Conservation (phyloP, 2,113 vertebrate species). For the Podiceps cristatus region DNA sequence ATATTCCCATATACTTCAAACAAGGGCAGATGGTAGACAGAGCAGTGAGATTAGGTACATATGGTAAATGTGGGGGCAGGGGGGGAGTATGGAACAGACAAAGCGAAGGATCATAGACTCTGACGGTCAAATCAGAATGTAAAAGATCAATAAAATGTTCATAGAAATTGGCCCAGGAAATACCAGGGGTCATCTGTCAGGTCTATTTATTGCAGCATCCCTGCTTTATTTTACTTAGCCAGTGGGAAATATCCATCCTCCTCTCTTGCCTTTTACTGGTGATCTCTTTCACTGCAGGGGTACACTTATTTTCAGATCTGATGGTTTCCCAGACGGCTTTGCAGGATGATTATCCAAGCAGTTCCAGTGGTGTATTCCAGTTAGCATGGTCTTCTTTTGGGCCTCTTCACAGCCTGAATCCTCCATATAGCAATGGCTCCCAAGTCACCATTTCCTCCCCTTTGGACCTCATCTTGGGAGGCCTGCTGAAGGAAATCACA, state of each 20-base stretch:
- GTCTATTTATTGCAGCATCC: constrained; percentile 38
- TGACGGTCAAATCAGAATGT: constrained; percentile 44
- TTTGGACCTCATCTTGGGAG: not conserved
- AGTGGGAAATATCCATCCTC: not conserved
- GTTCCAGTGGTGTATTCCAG: not conserved
- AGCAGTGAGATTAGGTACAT: constrained; percentile 48
- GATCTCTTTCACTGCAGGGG: constrained; percentile 5
- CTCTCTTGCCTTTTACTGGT: not conserved
- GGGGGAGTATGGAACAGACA: not conserved
- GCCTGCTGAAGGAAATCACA: not conserved
- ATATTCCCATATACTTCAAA: constrained; percentile 34
- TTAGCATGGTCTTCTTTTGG: not conserved
- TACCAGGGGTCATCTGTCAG: constrained; percentile 56
- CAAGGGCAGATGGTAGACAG: constrained; percentile 56
- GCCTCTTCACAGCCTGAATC: not conserved
- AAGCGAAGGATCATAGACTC: constrained; percentile 41
- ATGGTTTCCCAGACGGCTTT: not conserved
- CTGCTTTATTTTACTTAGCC: constrained; percentile 33
- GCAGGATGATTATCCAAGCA: not conserved
- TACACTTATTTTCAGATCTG: not conserved
- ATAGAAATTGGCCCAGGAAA: constrained; percentile 47
- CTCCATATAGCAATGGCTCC: not conserved
- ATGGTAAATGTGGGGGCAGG: constrained; percentile 27
- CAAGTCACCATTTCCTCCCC: not conserved
- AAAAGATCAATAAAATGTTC: constrained; percentile 53